Evolutionary conservation across 2,113 vertebrate species (phyloP).

Genomic region (Oryzias woworae): DNA sequence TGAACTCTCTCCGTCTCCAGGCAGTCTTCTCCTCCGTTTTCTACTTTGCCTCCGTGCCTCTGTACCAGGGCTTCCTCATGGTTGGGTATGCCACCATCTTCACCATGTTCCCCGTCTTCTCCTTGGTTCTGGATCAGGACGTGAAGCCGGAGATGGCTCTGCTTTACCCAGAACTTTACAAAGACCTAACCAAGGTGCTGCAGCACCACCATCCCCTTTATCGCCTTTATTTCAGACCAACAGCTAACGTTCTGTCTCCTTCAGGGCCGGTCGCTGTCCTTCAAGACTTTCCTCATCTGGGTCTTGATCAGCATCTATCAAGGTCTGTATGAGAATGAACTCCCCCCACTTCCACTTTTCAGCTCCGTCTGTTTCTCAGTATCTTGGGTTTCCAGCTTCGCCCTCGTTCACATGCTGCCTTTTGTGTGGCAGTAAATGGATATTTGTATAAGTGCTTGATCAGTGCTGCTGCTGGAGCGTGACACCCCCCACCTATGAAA

Average conservation of each 20-base stretch:
- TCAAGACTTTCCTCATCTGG: conserved; percentile 83
- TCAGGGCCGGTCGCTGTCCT: conserved; percentile 94
- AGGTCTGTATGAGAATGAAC: conserved; percentile 58
- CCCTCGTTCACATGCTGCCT: conserved; percentile 61
- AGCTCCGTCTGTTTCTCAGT: conserved; percentile 60
- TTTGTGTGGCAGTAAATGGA: conserved; percentile 77
- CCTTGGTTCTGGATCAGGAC: conserved; percentile 95
- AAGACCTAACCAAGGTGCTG: conserved; percentile 93
- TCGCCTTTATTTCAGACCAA: neutral
- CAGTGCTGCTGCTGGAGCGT: conserved; percentile 66
- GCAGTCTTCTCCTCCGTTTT: conserved; percentile 97
- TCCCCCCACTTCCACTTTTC: conserved; percentile 15
- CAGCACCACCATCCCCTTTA: rapidly evolving
- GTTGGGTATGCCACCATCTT: conserved; percentile 98
- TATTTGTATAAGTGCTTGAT: conserved; percentile 69
- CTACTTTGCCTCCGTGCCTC: conserved; percentile 95
- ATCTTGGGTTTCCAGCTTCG: conserved; percentile 63
- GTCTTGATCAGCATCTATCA: conserved; percentile 81
- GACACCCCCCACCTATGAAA: conserved; percentile 78
- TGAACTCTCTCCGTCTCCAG: conserved; percentile 64
- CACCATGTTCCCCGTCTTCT: conserved; percentile 99
- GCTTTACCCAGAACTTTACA: conserved; percentile 97
- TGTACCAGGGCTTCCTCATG: conserved; percentile 99
- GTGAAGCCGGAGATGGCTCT: conserved; percentile 96
- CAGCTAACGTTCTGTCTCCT: conserved; percentile 29